These are phyloP conservation scores for Linhomoeus sp. DNA, from an alignment of 2,888 invertebrate species.

Conservation along the genomic window DNA sequence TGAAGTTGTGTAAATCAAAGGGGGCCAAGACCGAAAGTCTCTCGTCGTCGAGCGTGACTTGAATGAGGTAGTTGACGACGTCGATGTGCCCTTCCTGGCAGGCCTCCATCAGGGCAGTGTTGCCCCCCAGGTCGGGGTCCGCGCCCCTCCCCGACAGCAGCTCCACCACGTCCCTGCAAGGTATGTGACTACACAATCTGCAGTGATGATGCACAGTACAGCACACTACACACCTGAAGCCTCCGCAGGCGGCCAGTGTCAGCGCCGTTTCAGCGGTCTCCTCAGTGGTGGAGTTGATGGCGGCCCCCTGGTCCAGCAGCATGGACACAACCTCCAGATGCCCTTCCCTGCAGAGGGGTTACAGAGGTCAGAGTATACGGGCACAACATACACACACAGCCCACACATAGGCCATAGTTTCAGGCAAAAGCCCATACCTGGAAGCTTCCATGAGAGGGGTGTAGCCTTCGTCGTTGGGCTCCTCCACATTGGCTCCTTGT, in stretches of 20 bases:
- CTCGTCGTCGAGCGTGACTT: conserved; percentile 7
- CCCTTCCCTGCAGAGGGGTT: too few relatives aligned
- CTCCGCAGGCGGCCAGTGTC: conserved; percentile 78
- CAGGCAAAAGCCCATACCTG: too few relatives aligned
- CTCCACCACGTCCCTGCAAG: conserved; percentile 56
- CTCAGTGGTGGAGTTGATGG: conserved; percentile 93
- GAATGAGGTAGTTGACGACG: conserved; percentile 43
- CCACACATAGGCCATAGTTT: too few relatives aligned
- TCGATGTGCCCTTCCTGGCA: conserved; percentile 92
- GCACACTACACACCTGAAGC: conserved; percentile 34
- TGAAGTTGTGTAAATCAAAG: too few relatives aligned
- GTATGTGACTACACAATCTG: background rate
- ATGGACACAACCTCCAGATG: conserved; percentile 95
- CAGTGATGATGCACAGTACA: background rate
- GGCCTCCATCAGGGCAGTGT: conserved; percentile 94
- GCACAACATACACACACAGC: too few relatives aligned
- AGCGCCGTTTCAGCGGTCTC: conserved; percentile 93
- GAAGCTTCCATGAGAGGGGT: conserved; percentile 98
- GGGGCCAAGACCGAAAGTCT: background rate
- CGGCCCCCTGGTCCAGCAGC: conserved; percentile 50
- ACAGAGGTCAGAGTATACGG: too few relatives aligned
- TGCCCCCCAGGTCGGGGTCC: conserved; percentile 76
- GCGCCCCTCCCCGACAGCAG: conserved; percentile 85
- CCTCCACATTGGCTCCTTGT: conserved; percentile 86
- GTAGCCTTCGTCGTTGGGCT: conserved; percentile 84